phyloP scores from a whole-genome alignment of 2,797 vertebrate species.

The Austrolebias charrua region DNA sequence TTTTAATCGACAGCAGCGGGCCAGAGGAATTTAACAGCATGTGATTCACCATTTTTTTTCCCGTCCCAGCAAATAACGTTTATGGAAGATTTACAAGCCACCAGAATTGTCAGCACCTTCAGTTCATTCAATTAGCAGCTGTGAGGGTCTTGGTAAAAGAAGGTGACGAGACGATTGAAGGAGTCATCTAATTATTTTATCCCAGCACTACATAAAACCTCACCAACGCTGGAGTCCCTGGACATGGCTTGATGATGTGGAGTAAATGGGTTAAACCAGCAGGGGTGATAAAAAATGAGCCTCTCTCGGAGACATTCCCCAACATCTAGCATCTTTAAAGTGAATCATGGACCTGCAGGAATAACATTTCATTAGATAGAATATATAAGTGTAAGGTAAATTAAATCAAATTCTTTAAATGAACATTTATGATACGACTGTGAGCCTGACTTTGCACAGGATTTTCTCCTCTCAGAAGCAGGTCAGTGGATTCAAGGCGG shows the following conservation, averaged over 20 bases:
- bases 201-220: conserved; percentile 54
- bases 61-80: conserved; percentile 77
- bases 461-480: conserved; percentile 42
- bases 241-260: conserved; percentile 66
- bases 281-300: conserved; percentile 78
- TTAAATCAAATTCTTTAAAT: conserved; percentile 71
- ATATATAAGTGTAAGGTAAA: conserved; percentile 71
- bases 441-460: conserved; percentile 63
- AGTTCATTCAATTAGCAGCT: conserved; percentile 80
- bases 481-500: conserved; percentile 40
- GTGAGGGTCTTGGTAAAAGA: conserved; percentile 75
- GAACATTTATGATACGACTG: conserved; percentile 51
- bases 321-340: conserved; percentile 76
- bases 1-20: conserved; percentile 87
- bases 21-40: conserved; percentile 85
- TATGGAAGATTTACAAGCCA: conserved; percentile 82
- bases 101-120: conserved; percentile 72
- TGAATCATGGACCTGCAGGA: conserved; percentile 79
- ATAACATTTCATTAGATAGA: conserved; percentile 77
- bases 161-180: conserved; percentile 80
- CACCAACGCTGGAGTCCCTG: conserved; percentile 62
- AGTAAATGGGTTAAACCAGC: conserved; percentile 83
- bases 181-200: conserved; percentile 85
- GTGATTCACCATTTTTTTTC: conserved; percentile 67
- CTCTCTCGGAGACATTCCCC: conserved; percentile 75